phyloP scores from a whole-genome alignment of 2,113 vertebrate genomes.

The Elachura formosa region DNA sequence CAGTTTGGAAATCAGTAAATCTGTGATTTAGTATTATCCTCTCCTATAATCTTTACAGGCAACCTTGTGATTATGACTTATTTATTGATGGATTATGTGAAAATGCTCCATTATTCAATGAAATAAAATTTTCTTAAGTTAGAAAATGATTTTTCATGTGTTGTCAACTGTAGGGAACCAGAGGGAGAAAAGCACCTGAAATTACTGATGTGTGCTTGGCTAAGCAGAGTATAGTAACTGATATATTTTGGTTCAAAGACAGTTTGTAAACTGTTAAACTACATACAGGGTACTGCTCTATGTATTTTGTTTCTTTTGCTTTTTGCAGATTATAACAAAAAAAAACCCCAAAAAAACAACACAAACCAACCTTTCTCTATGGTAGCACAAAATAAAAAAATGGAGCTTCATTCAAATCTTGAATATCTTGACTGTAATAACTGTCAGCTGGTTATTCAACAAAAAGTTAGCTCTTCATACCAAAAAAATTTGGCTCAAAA shows the following conservation, averaged over 20 bases:
- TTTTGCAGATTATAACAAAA: neutral
- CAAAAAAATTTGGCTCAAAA: conserved; percentile 65
- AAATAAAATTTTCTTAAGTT: conserved; percentile 28
- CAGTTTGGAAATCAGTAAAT: neutral
- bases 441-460: conserved; percentile 41
- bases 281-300: conserved; percentile 55
- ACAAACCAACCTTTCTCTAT: neutral
- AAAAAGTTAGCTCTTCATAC: conserved; percentile 45
- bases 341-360: neutral
- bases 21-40: conserved; percentile 30
- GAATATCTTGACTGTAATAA: conserved; percentile 28
- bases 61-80: conserved; percentile 43
- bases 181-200: conserved; percentile 60
- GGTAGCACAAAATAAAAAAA: conserved; percentile 53
- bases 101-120: conserved; percentile 55
- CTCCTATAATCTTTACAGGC: conserved; percentile 47
- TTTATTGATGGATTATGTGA: conserved; percentile 17
- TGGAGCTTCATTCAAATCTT: conserved; percentile 38
- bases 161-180: conserved; percentile 20
- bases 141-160: conserved; percentile 40
- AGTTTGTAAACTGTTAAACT: conserved; percentile 66
- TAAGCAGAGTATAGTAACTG: conserved; percentile 28
- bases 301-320: neutral
- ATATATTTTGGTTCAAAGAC: conserved; percentile 70
- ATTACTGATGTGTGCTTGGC: conserved; percentile 37